These are phyloP conservation scores for Eulemur coronatus DNA, from an alignment of 2,797 vertebrate genomes.

Conservation along the genomic window DNA sequence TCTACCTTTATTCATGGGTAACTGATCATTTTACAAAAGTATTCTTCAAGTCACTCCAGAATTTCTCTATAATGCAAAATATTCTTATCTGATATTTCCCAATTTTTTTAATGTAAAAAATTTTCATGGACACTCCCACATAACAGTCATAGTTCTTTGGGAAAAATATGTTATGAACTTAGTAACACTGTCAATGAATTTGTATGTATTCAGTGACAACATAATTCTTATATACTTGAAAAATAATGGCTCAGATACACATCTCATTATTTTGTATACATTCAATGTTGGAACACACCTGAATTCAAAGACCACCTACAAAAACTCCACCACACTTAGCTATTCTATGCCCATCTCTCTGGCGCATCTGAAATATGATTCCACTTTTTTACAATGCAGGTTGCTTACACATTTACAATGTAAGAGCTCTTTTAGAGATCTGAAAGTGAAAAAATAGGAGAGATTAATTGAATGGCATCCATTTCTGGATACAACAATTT, in stretches of 20 bases:
- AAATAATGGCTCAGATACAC: neutral
- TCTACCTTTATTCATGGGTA: neutral
- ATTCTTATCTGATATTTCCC: neutral
- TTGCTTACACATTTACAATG: neutral
- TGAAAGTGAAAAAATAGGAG: neutral
- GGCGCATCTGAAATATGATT: neutral
- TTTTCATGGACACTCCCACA: neutral
- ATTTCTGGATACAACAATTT: neutral
- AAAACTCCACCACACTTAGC: neutral
- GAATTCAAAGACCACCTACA: neutral
- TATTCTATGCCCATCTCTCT: neutral
- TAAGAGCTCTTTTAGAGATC: neutral
- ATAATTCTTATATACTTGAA: neutral
- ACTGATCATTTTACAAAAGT: neutral
- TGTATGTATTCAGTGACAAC: neutral
- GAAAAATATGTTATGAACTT: neutral
- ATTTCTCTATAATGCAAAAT: neutral
- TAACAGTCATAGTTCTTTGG: neutral
- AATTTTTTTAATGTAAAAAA: neutral
- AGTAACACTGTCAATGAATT: neutral
- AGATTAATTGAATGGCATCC: neutral
- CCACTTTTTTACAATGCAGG: neutral
- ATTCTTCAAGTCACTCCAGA: conserved; percentile 16
- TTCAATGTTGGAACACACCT: neutral
- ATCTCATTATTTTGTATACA: neutral